Percentiles rank a stretch among this genome's conserved stretches.
Conservation (phyloP, 2,113 vertebrate genomes). For the Thunnus thynnus region DNA sequence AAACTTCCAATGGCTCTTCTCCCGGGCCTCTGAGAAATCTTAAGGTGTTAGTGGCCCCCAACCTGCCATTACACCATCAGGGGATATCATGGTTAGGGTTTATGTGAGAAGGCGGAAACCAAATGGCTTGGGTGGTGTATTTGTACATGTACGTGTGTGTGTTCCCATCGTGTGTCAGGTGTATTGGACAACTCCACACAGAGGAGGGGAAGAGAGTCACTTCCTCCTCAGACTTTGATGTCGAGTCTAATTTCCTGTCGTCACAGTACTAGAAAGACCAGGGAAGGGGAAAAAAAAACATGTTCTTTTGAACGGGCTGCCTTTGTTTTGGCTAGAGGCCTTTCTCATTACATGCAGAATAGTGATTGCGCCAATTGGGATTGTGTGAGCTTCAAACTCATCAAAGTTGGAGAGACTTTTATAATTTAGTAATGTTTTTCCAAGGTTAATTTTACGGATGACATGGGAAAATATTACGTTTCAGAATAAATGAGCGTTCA, state of each 20-base stretch:
- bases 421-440: slow-evolving; percentile 56
- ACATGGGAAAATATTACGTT: slow-evolving; percentile 66
- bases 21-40: slow-evolving; percentile 25
- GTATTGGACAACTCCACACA: slow-evolving; percentile 51
- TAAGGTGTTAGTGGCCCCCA: slow-evolving; percentile 32
- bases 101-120: slow-evolving; percentile 31
- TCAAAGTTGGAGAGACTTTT: slow-evolving; percentile 48
- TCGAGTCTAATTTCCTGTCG: slow-evolving; percentile 77
- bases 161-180: slow-evolving; percentile 62
- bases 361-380: slow-evolving; percentile 58
- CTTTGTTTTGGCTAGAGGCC: slow-evolving; percentile 76
- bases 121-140: slow-evolving; percentile 1
- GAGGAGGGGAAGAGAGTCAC: slow-evolving; percentile 68
- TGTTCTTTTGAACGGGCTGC: slow-evolving; percentile 54
- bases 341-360: slow-evolving; percentile 65
- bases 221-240: slow-evolving; percentile 78
- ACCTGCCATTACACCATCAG: slow-evolving; percentile 47
- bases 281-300: slow-evolving; percentile 40
- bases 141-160: slow-evolving; percentile 10
- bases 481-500: slow-evolving; percentile 36
- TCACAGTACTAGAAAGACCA: slow-evolving; percentile 66
- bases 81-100: slow-evolving; percentile 53
- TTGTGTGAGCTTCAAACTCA: slow-evolving; percentile 61
- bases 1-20: slow-evolving; percentile 23
- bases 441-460: slow-evolving; percentile 56